Conservation (phyloP, 1,140 invertebrate genomes). For the Hestina assimilis region DNA sequence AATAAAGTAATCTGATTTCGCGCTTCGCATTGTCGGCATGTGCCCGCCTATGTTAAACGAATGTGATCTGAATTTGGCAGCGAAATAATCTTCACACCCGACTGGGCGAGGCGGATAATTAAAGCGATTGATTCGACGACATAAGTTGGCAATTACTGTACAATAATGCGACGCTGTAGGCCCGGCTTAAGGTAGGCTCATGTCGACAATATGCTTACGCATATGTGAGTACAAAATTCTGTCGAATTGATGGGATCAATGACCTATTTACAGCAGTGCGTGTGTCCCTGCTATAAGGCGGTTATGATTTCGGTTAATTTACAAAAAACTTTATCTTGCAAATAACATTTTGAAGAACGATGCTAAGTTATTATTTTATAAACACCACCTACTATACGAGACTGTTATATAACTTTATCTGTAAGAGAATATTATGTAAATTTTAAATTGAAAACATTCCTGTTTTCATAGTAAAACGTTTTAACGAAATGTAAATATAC, state of each 20-base stretch:
- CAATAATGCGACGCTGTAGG: slow-evolving; percentile 39
- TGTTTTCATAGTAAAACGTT: too few relatives aligned
- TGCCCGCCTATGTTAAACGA: slow-evolving; percentile 48
- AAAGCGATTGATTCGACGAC: slow-evolving; percentile 62
- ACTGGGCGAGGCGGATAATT: slow-evolving; percentile 54
- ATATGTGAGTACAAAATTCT: slow-evolving; percentile 19
- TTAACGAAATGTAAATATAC: too few relatives aligned
- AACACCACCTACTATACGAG: too few relatives aligned
- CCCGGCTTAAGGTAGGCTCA: slow-evolving; percentile 44
- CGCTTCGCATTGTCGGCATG: slow-evolving; percentile 49
- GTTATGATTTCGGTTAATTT: background rate
- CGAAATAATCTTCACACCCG: slow-evolving; percentile 66
- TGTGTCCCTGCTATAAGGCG: background rate
- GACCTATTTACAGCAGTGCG: slow-evolving; percentile 1
- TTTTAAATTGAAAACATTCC: too few relatives aligned
- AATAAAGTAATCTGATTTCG: slow-evolving; percentile 63
- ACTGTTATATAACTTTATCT: too few relatives aligned
- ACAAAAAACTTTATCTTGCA: too few relatives aligned
- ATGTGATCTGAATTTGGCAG: slow-evolving; percentile 61
- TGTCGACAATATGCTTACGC: slow-evolving; percentile 20
- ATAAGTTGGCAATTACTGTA: slow-evolving; percentile 70
- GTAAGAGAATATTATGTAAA: too few relatives aligned
- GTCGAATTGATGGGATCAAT: slow-evolving; percentile 10
- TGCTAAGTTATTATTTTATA: too few relatives aligned
- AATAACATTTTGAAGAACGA: background rate